Base-by-base conservation (phyloP, 2,797 vertebrate species). In the Cynodonichthys magdalenae region DNA sequence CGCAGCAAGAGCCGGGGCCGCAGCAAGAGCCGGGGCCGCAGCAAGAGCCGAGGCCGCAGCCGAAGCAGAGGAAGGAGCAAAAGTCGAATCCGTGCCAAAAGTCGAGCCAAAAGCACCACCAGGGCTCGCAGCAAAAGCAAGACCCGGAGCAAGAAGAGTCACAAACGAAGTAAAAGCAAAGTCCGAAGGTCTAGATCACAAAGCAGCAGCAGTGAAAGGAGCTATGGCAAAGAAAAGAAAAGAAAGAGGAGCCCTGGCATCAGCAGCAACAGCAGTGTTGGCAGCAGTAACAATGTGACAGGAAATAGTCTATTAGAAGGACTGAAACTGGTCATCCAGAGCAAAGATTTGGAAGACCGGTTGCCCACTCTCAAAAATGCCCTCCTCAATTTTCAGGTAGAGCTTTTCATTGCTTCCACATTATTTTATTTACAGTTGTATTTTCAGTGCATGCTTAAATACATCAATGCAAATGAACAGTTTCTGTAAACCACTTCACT, bases 291-390 rank as follows among this genome's bases (percentile, higher is more conserved):
- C 0, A 41, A 50, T 7, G 54, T 69, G 4, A 44, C 31, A 11
- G 55, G 64, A 6, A 89, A 62, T 4, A 92, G 94, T 66, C 83
- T 92, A 17, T 70, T 92, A 15, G 82, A 92, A 67, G 91, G 87
- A 48, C 80, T 94, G n/a, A 91, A 89, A 81, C 62, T 91, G 56
- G 87, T 92, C 36, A 91, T 94, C 45, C 90, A 82, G 52, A 92
- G 86, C 74, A 91, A 94, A 88, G 95, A 96, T 58, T 85, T 97
- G 77, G 92, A 92, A 41, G 94, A 95, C 64, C 85, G 92, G 36
- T 79, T 95, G 66, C 92, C 93, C 28, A 90, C 94, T 84, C 94
- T 96, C 52, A 98, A 95, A 90, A 95, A 96, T 49, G 95, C 96
- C 47, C 93, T 97, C 75, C 86, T 95, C 48, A 94, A 94, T 78